Conservation (phyloP, 2,113 vertebrate genomes). For the Physeter macrocephalus region DNA sequence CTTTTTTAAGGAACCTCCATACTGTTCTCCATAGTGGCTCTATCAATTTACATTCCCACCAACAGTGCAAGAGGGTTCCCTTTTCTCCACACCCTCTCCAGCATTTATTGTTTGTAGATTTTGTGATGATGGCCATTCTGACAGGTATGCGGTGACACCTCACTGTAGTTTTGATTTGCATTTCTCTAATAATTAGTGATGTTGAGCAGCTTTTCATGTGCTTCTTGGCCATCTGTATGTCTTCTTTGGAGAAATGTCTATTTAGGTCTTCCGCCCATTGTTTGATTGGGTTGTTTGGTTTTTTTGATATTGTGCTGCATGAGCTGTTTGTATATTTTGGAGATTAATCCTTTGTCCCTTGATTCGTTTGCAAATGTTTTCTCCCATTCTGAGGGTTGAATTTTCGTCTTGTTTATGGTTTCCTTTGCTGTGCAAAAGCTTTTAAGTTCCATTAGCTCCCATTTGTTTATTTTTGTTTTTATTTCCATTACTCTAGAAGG, state of each 20-base stretch:
- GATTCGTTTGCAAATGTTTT: neutral
- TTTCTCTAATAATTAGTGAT: no score
- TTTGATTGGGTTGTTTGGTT: neutral
- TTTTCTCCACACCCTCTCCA: no score
- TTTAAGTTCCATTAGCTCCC: no score
- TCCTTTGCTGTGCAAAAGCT: no score
- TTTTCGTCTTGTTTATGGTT: neutral
- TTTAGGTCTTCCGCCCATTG: neutral
- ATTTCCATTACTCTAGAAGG: no score
- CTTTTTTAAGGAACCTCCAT: neutral
- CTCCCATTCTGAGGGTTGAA: neutral
- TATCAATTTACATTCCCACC: neutral
- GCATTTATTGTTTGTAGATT: no score
- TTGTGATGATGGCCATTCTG: no score
- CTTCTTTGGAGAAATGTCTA: neutral
- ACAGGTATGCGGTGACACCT: no score
- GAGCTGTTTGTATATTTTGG: neutral
- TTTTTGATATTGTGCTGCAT: neutral
- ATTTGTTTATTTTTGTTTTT: no score
- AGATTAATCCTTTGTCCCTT: neutral
- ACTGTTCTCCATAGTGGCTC: neutral
- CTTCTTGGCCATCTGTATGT: no score
- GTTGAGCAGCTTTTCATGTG: no score
- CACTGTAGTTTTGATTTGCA: no score
- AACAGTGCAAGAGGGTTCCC: neutral